phyloP scores from a whole-genome alignment of 2,113 vertebrate genomes.

The Diphyllodes magnificus region DNA sequence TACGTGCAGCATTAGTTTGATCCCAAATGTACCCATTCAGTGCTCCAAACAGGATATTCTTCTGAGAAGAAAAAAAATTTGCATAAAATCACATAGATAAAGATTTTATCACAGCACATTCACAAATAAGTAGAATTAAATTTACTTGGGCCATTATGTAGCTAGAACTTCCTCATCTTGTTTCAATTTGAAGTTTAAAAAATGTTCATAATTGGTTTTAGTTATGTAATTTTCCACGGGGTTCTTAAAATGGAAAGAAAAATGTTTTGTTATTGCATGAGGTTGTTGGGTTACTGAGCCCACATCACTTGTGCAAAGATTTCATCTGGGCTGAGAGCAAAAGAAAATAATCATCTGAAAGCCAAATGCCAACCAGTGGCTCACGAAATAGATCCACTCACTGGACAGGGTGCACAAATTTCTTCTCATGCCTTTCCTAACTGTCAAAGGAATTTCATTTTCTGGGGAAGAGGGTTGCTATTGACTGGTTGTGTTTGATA shows the following conservation, averaged over 20 bases:
- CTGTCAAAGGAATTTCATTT: neutral
- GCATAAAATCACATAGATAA: neutral
- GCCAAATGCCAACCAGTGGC: neutral
- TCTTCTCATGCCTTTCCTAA: neutral
- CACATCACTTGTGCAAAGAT: neutral
- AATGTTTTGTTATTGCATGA: neutral
- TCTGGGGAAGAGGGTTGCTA: neutral
- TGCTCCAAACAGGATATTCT: neutral
- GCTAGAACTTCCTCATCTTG: neutral
- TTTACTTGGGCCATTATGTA: neutral
- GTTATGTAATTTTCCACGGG: neutral
- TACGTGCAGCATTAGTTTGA: neutral
- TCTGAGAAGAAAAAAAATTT: neutral
- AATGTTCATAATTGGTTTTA: neutral
- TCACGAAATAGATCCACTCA: neutral
- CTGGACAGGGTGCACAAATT: neutral
- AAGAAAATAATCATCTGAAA: neutral
- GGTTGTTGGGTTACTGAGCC: neutral
- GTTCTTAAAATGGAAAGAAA: neutral
- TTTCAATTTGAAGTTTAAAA: neutral
- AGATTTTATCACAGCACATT: neutral
- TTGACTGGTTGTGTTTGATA: neutral
- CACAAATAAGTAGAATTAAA: neutral
- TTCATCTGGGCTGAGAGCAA: neutral
- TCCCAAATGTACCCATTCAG: neutral